Conservation (phyloP, 2,888 invertebrate genomes). For the Deroplatys truncata region DNA sequence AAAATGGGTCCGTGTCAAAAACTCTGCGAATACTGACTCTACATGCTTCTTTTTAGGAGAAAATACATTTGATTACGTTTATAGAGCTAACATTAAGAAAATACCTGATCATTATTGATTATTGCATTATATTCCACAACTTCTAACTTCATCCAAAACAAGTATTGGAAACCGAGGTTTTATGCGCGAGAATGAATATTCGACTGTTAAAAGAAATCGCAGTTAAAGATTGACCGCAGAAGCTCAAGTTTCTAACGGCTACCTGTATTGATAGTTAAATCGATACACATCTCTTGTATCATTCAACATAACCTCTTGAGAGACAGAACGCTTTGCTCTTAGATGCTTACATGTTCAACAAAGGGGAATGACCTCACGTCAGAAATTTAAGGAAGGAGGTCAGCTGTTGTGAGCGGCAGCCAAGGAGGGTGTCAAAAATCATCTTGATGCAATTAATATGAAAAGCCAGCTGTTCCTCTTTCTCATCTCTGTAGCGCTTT, state of each 20-base stretch:
- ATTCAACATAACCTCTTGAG: not conserved
- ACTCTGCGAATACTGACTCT: too few species aligned
- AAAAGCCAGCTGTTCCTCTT: not conserved
- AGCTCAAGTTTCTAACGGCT: not conserved
- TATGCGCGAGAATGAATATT: too few species aligned
- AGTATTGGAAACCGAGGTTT: too few species aligned
- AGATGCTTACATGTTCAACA: not conserved
- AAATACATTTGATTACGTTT: too few species aligned
- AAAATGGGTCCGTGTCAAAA: too few species aligned
- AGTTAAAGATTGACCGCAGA: not conserved
- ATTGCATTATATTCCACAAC: too few species aligned
- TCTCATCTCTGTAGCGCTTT: not conserved
- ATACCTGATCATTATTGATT: too few species aligned
- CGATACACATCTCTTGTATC: not conserved
- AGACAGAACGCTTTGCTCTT: not conserved
- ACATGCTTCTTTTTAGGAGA: too few species aligned
- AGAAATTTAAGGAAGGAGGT: not conserved
- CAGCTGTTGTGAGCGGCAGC: not conserved
- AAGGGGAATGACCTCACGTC: not conserved
- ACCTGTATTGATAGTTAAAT: not conserved
- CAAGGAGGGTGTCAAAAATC: not conserved
- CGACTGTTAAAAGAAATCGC: too few species aligned
- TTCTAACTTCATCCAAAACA: too few species aligned
- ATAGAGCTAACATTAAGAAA: too few species aligned
- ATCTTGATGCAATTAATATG: not conserved